Evolutionary conservation across 2,888 invertebrate genomes (phyloP), one percentile per base, ranked within the genome.

Genomic region (Tinea trinotella): DNA sequence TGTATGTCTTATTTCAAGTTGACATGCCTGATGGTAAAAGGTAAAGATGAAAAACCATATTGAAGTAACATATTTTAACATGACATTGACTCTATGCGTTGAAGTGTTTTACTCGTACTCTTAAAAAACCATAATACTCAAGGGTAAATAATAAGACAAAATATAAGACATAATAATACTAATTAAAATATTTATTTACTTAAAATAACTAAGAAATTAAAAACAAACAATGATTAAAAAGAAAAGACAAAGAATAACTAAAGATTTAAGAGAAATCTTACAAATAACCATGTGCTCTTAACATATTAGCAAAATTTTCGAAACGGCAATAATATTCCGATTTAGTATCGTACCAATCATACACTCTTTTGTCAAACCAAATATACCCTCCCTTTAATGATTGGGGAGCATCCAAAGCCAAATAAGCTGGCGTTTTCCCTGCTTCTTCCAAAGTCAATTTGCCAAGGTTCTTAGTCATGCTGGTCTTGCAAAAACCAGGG

Each of bases 311-410:
- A 20, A 50, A 24, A 7, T 13, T 13, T 50, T 50, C 50, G 13
- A 50, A 50, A 20, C 13, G 50, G 18, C 50, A 52, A 12, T 35
- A 52, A 36, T 35, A 55, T 22, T 58, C 56, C 9, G 56, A 13
- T 9, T 57, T 57, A 12, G 48, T 52, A 15, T 57, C 57, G 19
- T 54, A 54, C 89, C 89, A 90, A 59, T 87, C 82, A 1, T 81
- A 69, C 44, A 87, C 65, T 24, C 64, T 64, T 40, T 71, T 74
- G 61, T 88, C 79, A 18, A 59, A 62, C 89, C 89, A 90, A 12
- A 90, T 70, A 60, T 79, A 90, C 57, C 79, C 71, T n/a, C 90
- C 90, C 59, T 84, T 83, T 13, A 89, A 76, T 12, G 68, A 60
- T 9, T 71, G 62, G 52, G 80, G 65, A 7, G 88, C 83, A 22